phyloP scores from a whole-genome alignment of 2,113 vertebrate genomes.

The Lasiurus cinereus region DNA sequence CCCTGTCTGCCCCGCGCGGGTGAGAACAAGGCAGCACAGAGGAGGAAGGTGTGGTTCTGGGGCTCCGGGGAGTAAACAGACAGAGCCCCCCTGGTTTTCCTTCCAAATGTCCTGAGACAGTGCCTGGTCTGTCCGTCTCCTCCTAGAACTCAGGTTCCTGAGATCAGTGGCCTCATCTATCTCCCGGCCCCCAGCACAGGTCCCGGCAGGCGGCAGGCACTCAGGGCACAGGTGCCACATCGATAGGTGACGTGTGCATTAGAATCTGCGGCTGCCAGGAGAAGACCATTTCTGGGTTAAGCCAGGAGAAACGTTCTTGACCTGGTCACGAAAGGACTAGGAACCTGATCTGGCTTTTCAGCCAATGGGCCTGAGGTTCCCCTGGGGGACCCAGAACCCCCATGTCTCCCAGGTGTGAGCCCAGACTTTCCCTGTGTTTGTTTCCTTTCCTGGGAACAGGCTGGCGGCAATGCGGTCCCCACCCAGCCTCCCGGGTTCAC shows the following conservation, averaged over 20 bases:
- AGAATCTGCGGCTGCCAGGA: too few species aligned
- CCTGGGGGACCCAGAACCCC: background rate
- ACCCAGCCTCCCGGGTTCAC: background rate
- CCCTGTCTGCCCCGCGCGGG: background rate
- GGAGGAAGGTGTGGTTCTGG: background rate
- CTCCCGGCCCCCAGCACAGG: background rate
- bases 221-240: background rate
- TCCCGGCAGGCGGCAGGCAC: background rate
- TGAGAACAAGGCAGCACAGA: background rate
- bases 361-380: background rate
- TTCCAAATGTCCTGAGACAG: background rate
- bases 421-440: background rate
- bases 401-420: rapidly evolving
- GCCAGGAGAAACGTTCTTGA: background rate
- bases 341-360: background rate
- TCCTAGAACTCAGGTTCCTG: background rate
- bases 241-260: too few species aligned
- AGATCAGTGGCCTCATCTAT: background rate
- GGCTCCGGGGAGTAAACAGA: background rate
- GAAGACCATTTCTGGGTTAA: background rate
- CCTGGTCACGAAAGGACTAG: background rate
- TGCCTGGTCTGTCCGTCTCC: background rate
- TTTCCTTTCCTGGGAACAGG: background rate
- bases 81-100: background rate
- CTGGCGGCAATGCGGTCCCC: too few species aligned